Conservation (phyloP, 2,888 invertebrate genomes). For the Acleris cristana region DNA sequence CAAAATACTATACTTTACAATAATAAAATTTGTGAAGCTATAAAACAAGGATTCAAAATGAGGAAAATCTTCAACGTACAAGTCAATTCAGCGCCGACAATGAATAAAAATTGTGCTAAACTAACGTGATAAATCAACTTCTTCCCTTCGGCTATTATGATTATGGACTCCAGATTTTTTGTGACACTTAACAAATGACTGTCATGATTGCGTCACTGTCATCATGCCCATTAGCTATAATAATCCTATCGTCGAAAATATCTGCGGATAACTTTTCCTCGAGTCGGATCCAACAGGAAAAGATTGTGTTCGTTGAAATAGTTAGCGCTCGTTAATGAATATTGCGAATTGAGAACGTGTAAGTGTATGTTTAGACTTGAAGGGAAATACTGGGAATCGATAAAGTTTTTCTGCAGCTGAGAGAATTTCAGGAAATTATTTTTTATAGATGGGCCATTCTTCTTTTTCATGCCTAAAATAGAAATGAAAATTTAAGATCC, state of each 20-base stretch:
- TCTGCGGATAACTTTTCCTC: slow-evolving; percentile 16
- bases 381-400: too few relatives aligned
- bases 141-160: background rate
- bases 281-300: slow-evolving; percentile 9
- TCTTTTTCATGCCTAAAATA: too few relatives aligned
- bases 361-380: background rate
- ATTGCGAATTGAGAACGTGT: background rate
- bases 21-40: too few relatives aligned
- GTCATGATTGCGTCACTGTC: slow-evolving; percentile 9
- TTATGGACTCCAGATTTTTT: background rate
- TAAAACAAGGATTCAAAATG: too few relatives aligned
- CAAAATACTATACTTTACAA: too few relatives aligned
- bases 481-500: too few relatives aligned
- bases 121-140: background rate
- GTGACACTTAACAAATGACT: slow-evolving; percentile 18
- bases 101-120: background rate
- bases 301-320: slow-evolving; percentile 21
- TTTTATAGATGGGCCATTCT: too few relatives aligned
- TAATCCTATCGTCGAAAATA: slow-evolving; percentile 18
- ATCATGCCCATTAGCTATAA: slow-evolving; percentile 11
- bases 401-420: too few relatives aligned
- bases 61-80: too few relatives aligned
- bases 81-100: too few relatives aligned
- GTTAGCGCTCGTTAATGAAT: slow-evolving; percentile 25
- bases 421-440: too few relatives aligned